Conservation (phyloP, 2,888 invertebrate species). For the Pogonocherus hispidulus region DNA sequence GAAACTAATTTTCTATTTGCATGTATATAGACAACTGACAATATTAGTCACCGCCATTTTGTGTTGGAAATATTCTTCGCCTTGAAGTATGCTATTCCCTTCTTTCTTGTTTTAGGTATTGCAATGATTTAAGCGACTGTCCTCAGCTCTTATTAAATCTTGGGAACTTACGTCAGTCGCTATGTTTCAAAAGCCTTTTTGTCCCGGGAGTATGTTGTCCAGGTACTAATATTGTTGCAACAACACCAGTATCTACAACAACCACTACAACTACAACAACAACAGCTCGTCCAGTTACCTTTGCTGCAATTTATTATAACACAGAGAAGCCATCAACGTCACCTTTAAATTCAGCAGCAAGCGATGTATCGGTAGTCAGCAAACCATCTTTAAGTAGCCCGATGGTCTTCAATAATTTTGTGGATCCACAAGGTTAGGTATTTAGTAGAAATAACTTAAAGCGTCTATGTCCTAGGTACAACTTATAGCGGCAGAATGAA, state of each 20-base stretch:
- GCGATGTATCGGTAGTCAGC: constrained; percentile 16
- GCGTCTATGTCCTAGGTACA: too few relatives aligned
- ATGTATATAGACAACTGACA: too few relatives aligned
- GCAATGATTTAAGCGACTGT: constrained; percentile 90
- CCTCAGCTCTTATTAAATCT: constrained; percentile 87
- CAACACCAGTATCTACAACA: constrained; percentile 57
- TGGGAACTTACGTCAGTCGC: constrained; percentile 84
- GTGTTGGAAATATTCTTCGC: too few relatives aligned
- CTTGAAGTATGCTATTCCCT: too few relatives aligned
- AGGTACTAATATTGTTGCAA: constrained; percentile 39
- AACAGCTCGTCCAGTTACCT: constrained; percentile 47
- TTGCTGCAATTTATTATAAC: constrained; percentile 54
- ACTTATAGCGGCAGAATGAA: too few relatives aligned
- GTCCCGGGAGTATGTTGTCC: constrained; percentile 95
- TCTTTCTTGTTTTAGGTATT: constrained; percentile 68
- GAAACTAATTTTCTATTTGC: too few relatives aligned
- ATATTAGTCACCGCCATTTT: too few relatives aligned
- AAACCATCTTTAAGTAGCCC: constrained; percentile 36
- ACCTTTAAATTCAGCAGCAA: constrained; percentile 24
- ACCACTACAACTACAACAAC: constrained; percentile 54
- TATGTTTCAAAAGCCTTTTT: constrained; percentile 92
- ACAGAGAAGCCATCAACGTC: constrained; percentile 49
- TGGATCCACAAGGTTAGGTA: constrained; percentile 70
- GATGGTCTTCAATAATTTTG: constrained; percentile 64
- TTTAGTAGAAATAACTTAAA: too few relatives aligned